Evolutionary conservation across 2,888 invertebrate genomes (phyloP), one percentile per base, ranked within the genome.

Genomic region (Lepidochrysops patricia): DNA sequence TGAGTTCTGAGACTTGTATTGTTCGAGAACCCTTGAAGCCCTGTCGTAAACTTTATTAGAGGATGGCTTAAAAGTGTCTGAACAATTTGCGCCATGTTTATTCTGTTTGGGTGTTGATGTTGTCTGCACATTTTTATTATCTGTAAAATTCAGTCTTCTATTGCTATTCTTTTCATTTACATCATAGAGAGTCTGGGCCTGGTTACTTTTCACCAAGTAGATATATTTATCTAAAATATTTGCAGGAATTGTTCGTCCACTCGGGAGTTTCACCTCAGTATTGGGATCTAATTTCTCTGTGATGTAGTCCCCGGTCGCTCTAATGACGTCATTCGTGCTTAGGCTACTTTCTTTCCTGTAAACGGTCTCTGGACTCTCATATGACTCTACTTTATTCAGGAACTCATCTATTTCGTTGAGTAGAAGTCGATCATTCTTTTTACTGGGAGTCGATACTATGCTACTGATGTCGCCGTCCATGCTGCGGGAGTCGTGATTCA

Each of bases 381-480:
- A 89, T 2, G 77, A 73, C 57, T 90, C 88, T 1, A 89, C 85
- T 77, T 82, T 88, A 32, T 78, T 85, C 9, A 89, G 69, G 65
- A 89, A 90, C 60, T 88, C 85, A 64, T 90, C 90, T 63, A 90
- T 90, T 80, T 90, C 90, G 68, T 82, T 76, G 0, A 90, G 70
- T 35, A 90, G 74, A 6, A 88, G 68, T 63, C 82, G 84, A 62
- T 90, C 90, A 65, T 82, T 83, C 58, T 82, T 84, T 68, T 88
- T 89, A 67, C 77, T 84, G 6, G 89, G 88, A 52, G 89, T 84
- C 57, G 85, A 86, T 1, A 82, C 78, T 66, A 86, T 86, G 66
- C 86, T 87, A 65, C 88, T 89, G 27, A 87, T 75, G 63, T 89
- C 87, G 23, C 85, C 88, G 64, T 89, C 89, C 89, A 90, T 89